These are phyloP conservation scores for Achatina immaculata DNA, from an alignment of 1,140 invertebrate genomes.

Conservation along the genomic window DNA sequence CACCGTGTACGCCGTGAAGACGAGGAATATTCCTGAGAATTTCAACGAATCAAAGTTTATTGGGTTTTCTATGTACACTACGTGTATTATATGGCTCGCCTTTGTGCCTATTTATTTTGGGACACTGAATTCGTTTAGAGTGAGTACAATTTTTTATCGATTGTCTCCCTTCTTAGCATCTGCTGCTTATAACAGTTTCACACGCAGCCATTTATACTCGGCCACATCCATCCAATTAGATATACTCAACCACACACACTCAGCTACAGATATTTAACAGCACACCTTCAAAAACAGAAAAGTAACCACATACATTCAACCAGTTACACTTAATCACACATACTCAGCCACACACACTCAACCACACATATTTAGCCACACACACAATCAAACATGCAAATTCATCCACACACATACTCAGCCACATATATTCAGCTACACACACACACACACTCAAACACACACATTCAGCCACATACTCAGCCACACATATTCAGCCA, in stretches of 20 bases:
- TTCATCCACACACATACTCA: constrained; percentile 20
- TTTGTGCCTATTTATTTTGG: constrained; percentile 82
- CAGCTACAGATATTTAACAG: not conserved
- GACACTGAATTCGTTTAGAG: constrained; percentile 65
- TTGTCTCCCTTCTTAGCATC: not conserved
- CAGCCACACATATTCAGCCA: constrained; percentile 3
- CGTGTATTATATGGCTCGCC: constrained; percentile 83
- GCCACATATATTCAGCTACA: not conserved
- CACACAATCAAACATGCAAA: constrained; percentile 20
- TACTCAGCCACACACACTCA: constrained; percentile 29
- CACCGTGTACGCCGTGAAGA: constrained; percentile 83
- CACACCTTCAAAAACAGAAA: not conserved
- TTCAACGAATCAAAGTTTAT: constrained; percentile 96
- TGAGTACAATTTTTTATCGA: constrained; percentile 53
- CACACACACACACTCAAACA: constrained; percentile 28
- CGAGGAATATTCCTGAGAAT: constrained; percentile 92
- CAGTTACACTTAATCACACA: constrained; percentile 21
- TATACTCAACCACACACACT: too few relatives aligned
- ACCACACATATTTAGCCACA: constrained; percentile 21
- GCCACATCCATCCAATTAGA: not conserved
- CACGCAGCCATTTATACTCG: not conserved
- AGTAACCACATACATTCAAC: too few relatives aligned
- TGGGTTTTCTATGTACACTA: constrained; percentile 96
- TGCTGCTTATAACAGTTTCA: not conserved
- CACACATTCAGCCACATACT: not conserved